Percentiles rank a stretch among this genome's conserved stretches.
These are phyloP conservation scores for Diachrysia chrysitis DNA, from an alignment of 2,888 invertebrate species.

Conservation along the genomic window DNA sequence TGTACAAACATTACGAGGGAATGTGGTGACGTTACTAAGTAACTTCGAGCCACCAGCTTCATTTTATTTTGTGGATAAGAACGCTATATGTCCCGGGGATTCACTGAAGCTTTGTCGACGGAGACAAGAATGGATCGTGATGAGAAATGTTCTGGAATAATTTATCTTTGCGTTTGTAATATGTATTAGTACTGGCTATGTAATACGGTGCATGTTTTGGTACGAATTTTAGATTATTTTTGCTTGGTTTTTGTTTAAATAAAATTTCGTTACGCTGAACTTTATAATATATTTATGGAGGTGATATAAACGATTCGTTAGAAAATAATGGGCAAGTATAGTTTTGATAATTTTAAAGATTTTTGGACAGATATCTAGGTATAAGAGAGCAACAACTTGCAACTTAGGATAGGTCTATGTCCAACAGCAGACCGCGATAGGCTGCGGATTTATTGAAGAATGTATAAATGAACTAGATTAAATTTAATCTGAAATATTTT, in stretches of 20 bases:
- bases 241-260: background rate
- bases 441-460: no score
- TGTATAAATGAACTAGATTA: no score
- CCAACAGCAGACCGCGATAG: no score
- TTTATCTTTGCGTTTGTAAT: slow-evolving; percentile 76
- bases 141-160: slow-evolving; percentile 86
- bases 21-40: slow-evolving; percentile 75
- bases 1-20: slow-evolving; percentile 63
- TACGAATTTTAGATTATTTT: background rate
- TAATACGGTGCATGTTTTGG: slow-evolving; percentile 3
- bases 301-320: no score
- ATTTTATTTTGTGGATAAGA: slow-evolving; percentile 83
- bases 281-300: background rate
- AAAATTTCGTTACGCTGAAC: background rate
- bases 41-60: slow-evolving; percentile 74
- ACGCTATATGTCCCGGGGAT: slow-evolving; percentile 80
- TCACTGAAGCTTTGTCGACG: slow-evolving; percentile 81
- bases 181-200: slow-evolving; percentile 6
- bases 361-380: no score
- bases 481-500: no score
- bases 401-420: no score
- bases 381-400: no score
- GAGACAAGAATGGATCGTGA: slow-evolving; percentile 82
- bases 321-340: no score
- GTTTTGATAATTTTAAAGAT: no score